phyloP scores from a whole-genome alignment of 1,140 invertebrate species.

The Euura lappo region DNA sequence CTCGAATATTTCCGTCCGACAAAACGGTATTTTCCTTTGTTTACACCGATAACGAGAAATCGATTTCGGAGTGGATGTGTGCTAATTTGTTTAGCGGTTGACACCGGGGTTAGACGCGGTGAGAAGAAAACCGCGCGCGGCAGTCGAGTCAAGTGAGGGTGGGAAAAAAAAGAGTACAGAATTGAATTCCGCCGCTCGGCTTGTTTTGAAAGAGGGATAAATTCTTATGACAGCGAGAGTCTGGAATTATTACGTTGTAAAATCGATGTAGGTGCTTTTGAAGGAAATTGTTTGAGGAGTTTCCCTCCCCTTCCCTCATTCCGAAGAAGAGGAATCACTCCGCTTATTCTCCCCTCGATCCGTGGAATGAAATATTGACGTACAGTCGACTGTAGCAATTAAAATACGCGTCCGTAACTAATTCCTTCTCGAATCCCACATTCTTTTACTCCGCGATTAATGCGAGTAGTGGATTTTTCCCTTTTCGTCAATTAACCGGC shows the following conservation, averaged over 20 bases:
- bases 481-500: too few species aligned
- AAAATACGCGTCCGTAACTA: too few species aligned
- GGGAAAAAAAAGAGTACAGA: neutral
- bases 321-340: neutral
- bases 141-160: neutral
- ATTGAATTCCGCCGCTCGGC: neutral
- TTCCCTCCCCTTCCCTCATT: neutral
- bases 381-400: too few species aligned
- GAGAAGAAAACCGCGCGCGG: neutral
- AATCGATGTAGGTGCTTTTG: neutral
- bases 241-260: slow-evolving; percentile 1
- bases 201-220: slow-evolving; percentile 7
- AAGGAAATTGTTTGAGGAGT: slow-evolving; percentile 1
- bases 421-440: too few species aligned
- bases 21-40: too few species aligned
- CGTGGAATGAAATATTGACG: neutral
- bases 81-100: too few species aligned
- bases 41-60: too few species aligned
- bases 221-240: neutral
- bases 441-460: too few species aligned
- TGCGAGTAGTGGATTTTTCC: too few species aligned
- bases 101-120: too few species aligned
- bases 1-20: too few species aligned
- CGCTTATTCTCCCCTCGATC: neutral
- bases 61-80: too few species aligned